phyloP scores from a whole-genome alignment of 2,797 vertebrate species.

The Chromis chromis region DNA sequence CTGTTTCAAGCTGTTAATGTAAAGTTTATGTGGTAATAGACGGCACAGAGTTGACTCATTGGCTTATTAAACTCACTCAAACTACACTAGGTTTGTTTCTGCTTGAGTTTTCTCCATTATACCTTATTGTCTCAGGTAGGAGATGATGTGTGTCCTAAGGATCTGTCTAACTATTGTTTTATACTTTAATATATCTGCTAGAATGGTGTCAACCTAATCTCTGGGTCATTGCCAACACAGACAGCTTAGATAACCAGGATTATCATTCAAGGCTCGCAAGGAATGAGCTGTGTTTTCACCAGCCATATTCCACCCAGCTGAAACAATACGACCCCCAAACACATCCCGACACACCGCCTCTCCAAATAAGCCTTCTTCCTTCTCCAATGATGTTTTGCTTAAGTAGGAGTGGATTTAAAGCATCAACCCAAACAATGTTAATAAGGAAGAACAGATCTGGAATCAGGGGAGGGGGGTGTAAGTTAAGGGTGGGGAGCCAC shows the following conservation, averaged over 20 bases:
- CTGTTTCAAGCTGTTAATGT: too few species aligned
- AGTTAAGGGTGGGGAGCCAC: conserved; percentile 8
- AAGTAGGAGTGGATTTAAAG: conserved; percentile 52
- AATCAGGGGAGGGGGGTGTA: conserved; percentile 1
- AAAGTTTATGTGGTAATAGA: too few species aligned
- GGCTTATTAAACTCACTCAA: too few species aligned
- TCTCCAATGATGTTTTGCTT: conserved; percentile 60
- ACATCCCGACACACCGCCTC: conserved; percentile 37
- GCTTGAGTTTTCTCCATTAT: background rate
- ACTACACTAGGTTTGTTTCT: background rate
- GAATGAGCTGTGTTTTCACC: conserved; percentile 62
- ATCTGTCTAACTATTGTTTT: background rate
- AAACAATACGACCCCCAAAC: conserved; percentile 75
- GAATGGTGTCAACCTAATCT: conserved; percentile 16
- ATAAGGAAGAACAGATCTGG: conserved; percentile 56
- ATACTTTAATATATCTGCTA: background rate
- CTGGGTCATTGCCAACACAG: conserved; percentile 5
- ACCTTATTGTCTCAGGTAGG: background rate
- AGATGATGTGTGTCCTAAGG: background rate
- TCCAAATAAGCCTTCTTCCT: conserved; percentile 57
- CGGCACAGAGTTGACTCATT: too few species aligned
- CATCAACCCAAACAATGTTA: conserved; percentile 65
- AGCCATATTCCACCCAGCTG: conserved; percentile 72
- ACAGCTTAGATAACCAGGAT: conserved; percentile 36
- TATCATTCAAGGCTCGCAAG: conserved; percentile 28